Percentiles rank a stretch among this genome's conserved stretches.
Conservation (phyloP, 2,888 invertebrate genomes). For the Chouioia cunea region DNA sequence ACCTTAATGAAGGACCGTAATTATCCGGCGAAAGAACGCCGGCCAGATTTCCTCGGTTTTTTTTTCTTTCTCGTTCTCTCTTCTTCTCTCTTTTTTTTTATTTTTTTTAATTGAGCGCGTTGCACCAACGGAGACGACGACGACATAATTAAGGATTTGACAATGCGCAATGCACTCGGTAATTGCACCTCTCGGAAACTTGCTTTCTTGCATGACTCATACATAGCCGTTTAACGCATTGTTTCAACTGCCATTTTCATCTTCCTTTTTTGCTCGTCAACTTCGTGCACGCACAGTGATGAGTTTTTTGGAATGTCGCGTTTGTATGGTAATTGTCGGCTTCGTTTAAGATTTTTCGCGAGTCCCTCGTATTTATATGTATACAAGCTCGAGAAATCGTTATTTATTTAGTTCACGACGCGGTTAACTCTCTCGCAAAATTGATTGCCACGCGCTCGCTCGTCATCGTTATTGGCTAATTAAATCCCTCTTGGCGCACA, state of each 20-base stretch:
- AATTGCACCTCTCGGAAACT: conserved; percentile 42
- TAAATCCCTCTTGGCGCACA: conserved; percentile 16
- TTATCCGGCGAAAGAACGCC: conserved; percentile 16
- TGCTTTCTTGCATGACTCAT: conserved; percentile 22
- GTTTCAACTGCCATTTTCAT: conserved; percentile 1
- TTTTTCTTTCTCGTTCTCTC: background rate
- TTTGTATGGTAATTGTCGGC: background rate
- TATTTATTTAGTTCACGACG: background rate
- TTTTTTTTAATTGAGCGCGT: conserved; percentile 14
- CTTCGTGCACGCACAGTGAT: too few relatives aligned
- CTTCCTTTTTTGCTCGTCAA: background rate
- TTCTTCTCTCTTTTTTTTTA: background rate
- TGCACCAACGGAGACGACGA: conserved; percentile 10
- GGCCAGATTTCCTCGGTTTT: conserved; percentile 15
- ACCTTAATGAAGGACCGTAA: conserved; percentile 42
- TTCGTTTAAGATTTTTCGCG: background rate
- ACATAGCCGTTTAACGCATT: conserved; percentile 23
- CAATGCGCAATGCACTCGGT: conserved; percentile 22
- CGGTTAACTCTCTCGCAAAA: background rate
- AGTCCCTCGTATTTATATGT: too few relatives aligned
- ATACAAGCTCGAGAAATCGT: background rate
- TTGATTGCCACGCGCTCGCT: background rate
- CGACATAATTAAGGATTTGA: conserved; percentile 44
- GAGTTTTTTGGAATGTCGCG: too few relatives aligned
- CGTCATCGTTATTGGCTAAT: conserved; percentile 6